A percentile compares a stretch with the other conserved stretches of the same genome.
Conservation (phyloP, 2,797 vertebrate genomes). For the Distichodus sexfasciatus region DNA sequence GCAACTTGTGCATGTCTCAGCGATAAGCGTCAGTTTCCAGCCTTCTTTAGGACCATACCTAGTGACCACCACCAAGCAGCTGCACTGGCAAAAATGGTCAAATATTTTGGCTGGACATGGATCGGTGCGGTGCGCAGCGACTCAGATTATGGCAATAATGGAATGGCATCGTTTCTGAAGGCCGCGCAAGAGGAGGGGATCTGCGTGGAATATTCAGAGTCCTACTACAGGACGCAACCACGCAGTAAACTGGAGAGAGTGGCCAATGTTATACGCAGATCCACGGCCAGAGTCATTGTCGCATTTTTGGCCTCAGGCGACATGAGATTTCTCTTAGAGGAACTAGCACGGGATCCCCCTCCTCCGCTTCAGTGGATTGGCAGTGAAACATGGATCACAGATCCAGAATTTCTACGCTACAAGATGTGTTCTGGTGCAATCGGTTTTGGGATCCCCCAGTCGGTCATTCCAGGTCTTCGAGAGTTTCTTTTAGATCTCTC, state of each 20-base stretch:
- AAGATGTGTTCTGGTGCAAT: slow-evolving; percentile 54
- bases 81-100: slow-evolving; percentile 59
- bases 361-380: slow-evolving; percentile 67
- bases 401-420: slow-evolving; percentile 53
- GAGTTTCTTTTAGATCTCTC: slow-evolving; percentile 62
- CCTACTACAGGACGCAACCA: slow-evolving; percentile 53
- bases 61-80: slow-evolving; percentile 68
- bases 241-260: slow-evolving; percentile 56
- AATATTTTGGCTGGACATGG: slow-evolving; percentile 49
- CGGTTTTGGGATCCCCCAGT: slow-evolving; percentile 29
- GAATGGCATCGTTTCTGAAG: slow-evolving; percentile 44
- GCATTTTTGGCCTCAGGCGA: slow-evolving; percentile 58
- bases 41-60: slow-evolving; percentile 53
- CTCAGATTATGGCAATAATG: slow-evolving; percentile 48
- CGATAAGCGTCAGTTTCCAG: slow-evolving; percentile 16
- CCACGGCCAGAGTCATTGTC: slow-evolving; percentile 63
- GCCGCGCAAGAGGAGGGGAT: slow-evolving; percentile 45
- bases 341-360: slow-evolving; percentile 50
- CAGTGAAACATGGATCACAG: slow-evolving; percentile 65
- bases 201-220: slow-evolving; percentile 49
- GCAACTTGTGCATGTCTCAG: slow-evolving; percentile 36
- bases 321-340: slow-evolving; percentile 58
- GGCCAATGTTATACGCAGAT: slow-evolving; percentile 62
- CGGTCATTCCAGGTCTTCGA: slow-evolving; percentile 63
- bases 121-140: slow-evolving; percentile 43